Conservation (phyloP, 2,888 invertebrate species). For the Epinotia ramella region DNA sequence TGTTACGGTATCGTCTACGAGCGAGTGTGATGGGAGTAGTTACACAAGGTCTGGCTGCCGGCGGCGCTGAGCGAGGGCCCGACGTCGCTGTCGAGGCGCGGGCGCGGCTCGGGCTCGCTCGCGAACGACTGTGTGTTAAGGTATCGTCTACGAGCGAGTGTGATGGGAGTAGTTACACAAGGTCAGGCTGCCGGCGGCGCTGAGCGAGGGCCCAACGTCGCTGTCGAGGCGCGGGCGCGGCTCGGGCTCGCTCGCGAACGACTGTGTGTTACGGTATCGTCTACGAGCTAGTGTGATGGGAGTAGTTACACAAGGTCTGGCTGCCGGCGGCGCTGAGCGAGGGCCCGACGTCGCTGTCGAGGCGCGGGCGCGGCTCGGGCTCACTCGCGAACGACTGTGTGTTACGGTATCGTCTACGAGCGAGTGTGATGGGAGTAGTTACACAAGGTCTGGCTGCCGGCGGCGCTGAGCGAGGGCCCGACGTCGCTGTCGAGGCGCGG, state of each 20-base stretch:
- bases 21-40: conserved; percentile 33
- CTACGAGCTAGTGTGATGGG: not conserved
- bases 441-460: conserved; percentile 79
- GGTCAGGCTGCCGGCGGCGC: conserved; percentile 81
- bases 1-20: too few species aligned
- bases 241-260: too few species aligned
- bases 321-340: conserved; percentile 75
- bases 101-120: conserved; percentile 58
- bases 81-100: conserved; percentile 80
- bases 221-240: conserved; percentile 71
- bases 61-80: conserved; percentile 80
- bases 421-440: conserved; percentile 36
- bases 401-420: too few species aligned
- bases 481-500: conserved; percentile 81
- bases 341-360: too few species aligned
- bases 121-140: conserved; percentile 57
- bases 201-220: conserved; percentile 79
- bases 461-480: conserved; percentile 79
- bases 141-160: too few species aligned
- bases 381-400: not conserved
- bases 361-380: too few species aligned
- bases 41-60: conserved; percentile 77
- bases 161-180: conserved; percentile 58
- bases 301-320: conserved; percentile 69
- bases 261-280: too few species aligned